Conservation (phyloP, 2,888 invertebrate species). For the Incurvaria masculella region DNA sequence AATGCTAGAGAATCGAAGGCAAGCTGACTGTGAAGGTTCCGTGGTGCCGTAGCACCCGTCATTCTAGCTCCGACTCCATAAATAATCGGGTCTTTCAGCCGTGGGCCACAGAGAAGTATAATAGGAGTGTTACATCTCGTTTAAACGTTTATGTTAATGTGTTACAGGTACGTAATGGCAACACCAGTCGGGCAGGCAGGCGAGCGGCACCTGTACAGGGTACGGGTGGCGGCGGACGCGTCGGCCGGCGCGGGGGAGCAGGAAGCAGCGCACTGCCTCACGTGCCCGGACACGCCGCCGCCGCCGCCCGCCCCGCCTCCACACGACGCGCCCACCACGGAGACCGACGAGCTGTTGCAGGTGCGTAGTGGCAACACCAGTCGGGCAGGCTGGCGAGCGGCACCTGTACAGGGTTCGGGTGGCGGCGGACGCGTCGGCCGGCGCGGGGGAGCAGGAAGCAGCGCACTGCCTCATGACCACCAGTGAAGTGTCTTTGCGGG, state of each 20-base stretch:
- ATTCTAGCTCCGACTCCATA: too few relatives aligned
- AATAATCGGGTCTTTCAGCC: too few relatives aligned
- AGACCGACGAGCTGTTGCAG: conserved; percentile 20
- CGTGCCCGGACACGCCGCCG: conserved; percentile 37
- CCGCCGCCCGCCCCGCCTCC: conserved; percentile 21
- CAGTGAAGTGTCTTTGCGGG: not conserved
- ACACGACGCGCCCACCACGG: conserved; percentile 18
- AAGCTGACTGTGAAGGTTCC: too few relatives aligned
- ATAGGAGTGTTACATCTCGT: too few relatives aligned
- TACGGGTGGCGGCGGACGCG: conserved; percentile 40
- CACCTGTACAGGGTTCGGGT: conserved; percentile 71
- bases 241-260: conserved; percentile 32
- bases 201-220: conserved; percentile 78
- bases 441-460: conserved; percentile 31
- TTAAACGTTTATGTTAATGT: too few relatives aligned
- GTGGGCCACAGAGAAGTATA: too few relatives aligned
- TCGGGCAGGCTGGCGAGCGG: conserved; percentile 72
- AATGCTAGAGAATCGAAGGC: too few relatives aligned
- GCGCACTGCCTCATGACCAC: conserved; percentile 57
- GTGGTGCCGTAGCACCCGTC: too few relatives aligned
- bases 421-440: conserved; percentile 33
- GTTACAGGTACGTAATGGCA: conserved; percentile 73
- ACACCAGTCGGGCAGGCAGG: conserved; percentile 75
- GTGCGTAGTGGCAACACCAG: conserved; percentile 65
- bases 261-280: conserved; percentile 55